phyloP scores from a whole-genome alignment of 2,888 invertebrate species.

The Aproaerema taeniolella region DNA sequence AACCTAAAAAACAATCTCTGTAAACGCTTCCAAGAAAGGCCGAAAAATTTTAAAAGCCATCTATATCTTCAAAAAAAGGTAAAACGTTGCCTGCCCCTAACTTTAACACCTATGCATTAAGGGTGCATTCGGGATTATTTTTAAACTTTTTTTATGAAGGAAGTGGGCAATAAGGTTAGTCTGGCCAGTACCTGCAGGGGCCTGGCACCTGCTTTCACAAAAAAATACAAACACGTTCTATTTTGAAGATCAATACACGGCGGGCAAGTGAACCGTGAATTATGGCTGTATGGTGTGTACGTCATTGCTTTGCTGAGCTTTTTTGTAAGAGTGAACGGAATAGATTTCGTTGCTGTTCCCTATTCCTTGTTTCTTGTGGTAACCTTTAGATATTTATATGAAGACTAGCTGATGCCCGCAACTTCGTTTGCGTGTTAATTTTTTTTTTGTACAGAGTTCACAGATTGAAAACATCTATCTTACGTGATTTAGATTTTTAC shows the following conservation, averaged over 20 bases:
- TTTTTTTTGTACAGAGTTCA: no score
- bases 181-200: conserved; percentile 48
- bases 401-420: no score
- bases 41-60: conserved; percentile 14
- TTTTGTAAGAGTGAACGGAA: no score
- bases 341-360: no score
- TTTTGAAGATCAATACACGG: conserved; percentile 42
- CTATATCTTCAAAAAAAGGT: conserved; percentile 16
- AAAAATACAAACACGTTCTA: conserved; percentile 60
- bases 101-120: conserved; percentile 48
- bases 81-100: conserved; percentile 29
- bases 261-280: conserved; percentile 44
- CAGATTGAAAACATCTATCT: no score
- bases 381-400: no score
- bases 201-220: conserved; percentile 61
- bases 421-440: no score
- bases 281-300: conserved; percentile 39
- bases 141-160: conserved; percentile 52
- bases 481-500: no score
- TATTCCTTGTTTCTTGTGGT: no score
- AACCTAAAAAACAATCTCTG: conserved; percentile 31
- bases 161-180: conserved; percentile 58
- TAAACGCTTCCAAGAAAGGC: conserved; percentile 13
- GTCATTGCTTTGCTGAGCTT: no score
- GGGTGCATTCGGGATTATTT: conserved; percentile 37